phyloP scores from a whole-genome alignment of 1,140 invertebrate species.

The Drosophila trapezifrons region DNA sequence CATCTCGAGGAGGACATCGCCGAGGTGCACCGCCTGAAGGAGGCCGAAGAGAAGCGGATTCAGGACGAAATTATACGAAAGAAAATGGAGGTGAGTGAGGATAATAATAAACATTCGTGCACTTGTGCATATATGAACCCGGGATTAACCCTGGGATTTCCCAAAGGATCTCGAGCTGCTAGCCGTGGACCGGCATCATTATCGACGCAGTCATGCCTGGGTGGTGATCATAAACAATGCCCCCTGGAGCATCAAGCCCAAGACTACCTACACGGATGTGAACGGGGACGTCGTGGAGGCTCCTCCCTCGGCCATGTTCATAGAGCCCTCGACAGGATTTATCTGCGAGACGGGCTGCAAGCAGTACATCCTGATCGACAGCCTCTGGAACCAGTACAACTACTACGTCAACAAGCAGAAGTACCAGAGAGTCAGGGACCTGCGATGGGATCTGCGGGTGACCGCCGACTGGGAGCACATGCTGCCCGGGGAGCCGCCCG shows the following conservation, averaged over 20 bases:
- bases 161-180: slow-evolving; percentile 89
- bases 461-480: slow-evolving; percentile 88
- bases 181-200: slow-evolving; percentile 89
- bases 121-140: slow-evolving; percentile 5
- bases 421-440: slow-evolving; percentile 85
- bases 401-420: slow-evolving; percentile 89
- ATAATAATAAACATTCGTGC: not conserved
- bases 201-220: slow-evolving; percentile 93
- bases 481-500: slow-evolving; percentile 87
- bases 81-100: slow-evolving; percentile 54
- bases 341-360: slow-evolving; percentile 86
- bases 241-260: slow-evolving; percentile 73
- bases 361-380: slow-evolving; percentile 91
- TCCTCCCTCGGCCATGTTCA: slow-evolving; percentile 87
- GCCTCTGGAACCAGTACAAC: slow-evolving; percentile 94
- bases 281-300: slow-evolving; percentile 67
- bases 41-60: slow-evolving; percentile 51
- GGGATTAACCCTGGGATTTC: not conserved
- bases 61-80: slow-evolving; percentile 53
- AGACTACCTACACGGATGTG: slow-evolving; percentile 60
- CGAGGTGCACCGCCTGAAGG: slow-evolving; percentile 84
- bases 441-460: slow-evolving; percentile 87
- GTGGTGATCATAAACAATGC: slow-evolving; percentile 88
- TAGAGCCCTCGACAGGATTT: slow-evolving; percentile 92
- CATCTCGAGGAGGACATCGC: slow-evolving; percentile 85